These are phyloP conservation scores for Hyposoter dolosus DNA, from an alignment of 2,888 invertebrate species.

Conservation along the genomic window DNA sequence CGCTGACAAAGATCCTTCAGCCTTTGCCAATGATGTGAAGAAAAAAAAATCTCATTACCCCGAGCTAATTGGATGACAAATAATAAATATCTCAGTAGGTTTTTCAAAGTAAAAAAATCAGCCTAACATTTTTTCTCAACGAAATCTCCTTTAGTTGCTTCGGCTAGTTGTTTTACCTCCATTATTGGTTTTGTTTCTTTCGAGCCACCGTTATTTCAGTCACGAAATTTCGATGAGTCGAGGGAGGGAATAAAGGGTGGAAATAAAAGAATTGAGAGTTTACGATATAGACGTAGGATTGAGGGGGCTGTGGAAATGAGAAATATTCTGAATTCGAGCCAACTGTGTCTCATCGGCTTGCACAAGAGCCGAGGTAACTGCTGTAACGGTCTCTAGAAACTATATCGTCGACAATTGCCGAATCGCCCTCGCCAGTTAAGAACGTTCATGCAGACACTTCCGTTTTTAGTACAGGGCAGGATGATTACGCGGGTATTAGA, in stretches of 20 bases:
- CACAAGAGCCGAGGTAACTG: slow-evolving; percentile 57
- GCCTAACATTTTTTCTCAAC: neutral
- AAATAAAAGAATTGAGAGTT: slow-evolving; percentile 2
- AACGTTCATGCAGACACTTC: slow-evolving; percentile 42
- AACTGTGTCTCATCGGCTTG: slow-evolving; percentile 66
- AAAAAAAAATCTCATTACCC: slow-evolving; percentile 5
- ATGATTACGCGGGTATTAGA: slow-evolving; percentile 44
- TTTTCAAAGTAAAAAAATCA: neutral
- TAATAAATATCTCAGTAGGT: neutral
- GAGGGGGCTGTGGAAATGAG: slow-evolving; percentile 48
- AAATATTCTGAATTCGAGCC: slow-evolving; percentile 75
- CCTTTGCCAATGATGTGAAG: neutral
- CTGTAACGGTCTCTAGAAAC: slow-evolving; percentile 41
- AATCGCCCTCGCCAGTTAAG: slow-evolving; percentile 37
- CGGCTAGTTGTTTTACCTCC: slow-evolving; percentile 1
- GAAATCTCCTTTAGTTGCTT: neutral
- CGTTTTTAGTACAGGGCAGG: slow-evolving; percentile 4
- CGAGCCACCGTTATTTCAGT: slow-evolving; percentile 43
- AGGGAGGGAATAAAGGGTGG: slow-evolving; percentile 19
- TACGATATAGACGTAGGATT: slow-evolving; percentile 32
- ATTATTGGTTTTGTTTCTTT: slow-evolving; percentile 4
- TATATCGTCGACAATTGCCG: slow-evolving; percentile 52
- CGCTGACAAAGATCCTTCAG: neutral
- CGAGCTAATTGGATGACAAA: neutral
- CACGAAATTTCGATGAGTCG: slow-evolving; percentile 52